These are phyloP conservation scores for Tachysurus fulvidraco DNA, from an alignment of 2,113 vertebrate species.

Conservation along the genomic window DNA sequence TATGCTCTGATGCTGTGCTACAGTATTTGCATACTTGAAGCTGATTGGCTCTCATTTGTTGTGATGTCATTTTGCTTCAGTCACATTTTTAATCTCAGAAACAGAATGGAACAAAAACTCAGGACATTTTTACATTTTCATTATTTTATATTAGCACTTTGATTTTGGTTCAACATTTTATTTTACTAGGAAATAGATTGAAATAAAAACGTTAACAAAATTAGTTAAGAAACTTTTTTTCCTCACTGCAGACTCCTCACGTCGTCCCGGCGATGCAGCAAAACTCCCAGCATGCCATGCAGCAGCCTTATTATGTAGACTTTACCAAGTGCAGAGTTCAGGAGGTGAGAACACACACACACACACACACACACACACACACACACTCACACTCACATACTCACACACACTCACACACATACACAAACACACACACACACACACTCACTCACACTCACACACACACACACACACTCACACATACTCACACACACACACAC, in stretches of 20 bases:
- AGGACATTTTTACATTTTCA: background rate
- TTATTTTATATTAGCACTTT: background rate
- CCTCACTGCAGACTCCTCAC: slow-evolving; percentile 63
- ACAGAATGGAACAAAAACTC: too few species aligned
- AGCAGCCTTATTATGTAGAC: slow-evolving; percentile 70
- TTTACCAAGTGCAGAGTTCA: slow-evolving; percentile 73
- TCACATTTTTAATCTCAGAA: background rate
- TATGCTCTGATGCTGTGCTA: background rate
- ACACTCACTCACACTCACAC: slow-evolving; percentile 4
- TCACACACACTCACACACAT: background rate
- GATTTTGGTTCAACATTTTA: background rate
- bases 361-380: background rate
- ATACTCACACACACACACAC: background rate
- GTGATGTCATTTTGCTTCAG: background rate
- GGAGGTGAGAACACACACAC: slow-evolving; percentile 56
- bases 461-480: slow-evolving; percentile 8
- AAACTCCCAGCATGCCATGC: slow-evolving; percentile 55
- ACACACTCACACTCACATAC: slow-evolving; percentile 1
- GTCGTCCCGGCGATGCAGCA: slow-evolving; percentile 57
- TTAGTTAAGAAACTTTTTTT: background rate
- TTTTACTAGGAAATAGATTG: background rate
- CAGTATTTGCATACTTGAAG: background rate
- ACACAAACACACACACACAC: slow-evolving; percentile 7
- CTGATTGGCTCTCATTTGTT: background rate
- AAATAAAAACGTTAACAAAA: background rate